Evolutionary conservation across 2,113 vertebrate genomes (phyloP), one percentile per base, ranked within the genome.

Genomic region (Alethe diademata): DNA sequence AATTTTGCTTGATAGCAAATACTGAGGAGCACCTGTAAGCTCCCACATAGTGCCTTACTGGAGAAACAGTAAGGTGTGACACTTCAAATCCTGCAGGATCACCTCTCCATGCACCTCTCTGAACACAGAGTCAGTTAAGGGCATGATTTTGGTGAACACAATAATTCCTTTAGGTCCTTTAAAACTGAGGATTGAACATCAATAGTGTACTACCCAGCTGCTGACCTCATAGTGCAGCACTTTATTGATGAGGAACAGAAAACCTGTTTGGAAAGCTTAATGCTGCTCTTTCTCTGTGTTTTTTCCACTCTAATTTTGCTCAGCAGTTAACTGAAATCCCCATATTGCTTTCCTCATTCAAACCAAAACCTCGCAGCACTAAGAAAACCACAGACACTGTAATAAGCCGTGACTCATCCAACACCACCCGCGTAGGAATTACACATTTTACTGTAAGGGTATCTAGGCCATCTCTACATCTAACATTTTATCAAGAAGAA

Each of bases 401-500:
- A 96, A 81, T 58, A 93, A 95, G 79, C 78, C 64, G 5, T 97
- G 96, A 96, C 95, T 97, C 95, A 94, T 86, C 95, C 93, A 92
- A 78, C 88, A 93, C 78, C 65, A 71, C 60, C 90, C 72, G 2
- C 95, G 86, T 26, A 92, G 88, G 79, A 96, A 96, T 95, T 86
- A 86, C 90, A 96, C 86, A 78, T 92, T 96, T 97, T 96, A 96
- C 95, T 93, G 93, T 95, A 95, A 96, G 95, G 95, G 84, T 95
- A 97, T 97, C 82, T 96, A 95, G 95, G 96, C 92, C 92, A 97
- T 96, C 95, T 94, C 83, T 60, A 90, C 86, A 93, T 96, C 95
- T 97, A 90, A 86, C 92, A 92, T 93, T 95, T 96, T 88, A 97
- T 94, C 29, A 33, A 84, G 72, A 94, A 84, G 47, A 67, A 86